phyloP scores from a whole-genome alignment of 2,888 invertebrate species.

The Lamellibrachia satsuma region DNA sequence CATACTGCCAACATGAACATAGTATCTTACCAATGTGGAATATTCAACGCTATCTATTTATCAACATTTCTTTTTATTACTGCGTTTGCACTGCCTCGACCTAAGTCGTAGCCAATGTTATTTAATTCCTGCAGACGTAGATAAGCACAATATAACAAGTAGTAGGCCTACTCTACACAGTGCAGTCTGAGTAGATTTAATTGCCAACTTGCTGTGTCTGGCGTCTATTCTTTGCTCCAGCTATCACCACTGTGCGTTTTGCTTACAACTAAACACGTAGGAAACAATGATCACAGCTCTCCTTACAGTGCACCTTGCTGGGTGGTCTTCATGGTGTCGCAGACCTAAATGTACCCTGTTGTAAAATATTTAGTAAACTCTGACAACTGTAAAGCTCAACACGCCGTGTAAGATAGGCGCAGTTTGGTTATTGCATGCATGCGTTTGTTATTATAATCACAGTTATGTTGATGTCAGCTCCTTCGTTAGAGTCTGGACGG shows the following conservation, averaged over 20 bases:
- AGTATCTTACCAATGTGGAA: background rate
- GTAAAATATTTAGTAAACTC: too few species aligned
- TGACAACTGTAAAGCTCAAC: background rate
- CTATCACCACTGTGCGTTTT: background rate
- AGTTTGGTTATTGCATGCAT: background rate
- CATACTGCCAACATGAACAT: background rate
- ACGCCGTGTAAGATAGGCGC: background rate
- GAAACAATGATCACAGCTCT: background rate
- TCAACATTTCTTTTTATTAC: background rate
- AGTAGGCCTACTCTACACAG: background rate
- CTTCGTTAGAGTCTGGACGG: background rate
- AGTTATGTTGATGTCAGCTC: background rate
- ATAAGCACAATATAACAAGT: background rate
- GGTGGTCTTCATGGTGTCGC: background rate
- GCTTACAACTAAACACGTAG: background rate
- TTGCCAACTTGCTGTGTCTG: too few species aligned
- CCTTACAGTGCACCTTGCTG: background rate
- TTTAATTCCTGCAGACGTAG: background rate
- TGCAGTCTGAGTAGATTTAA: background rate
- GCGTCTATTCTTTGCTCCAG: too few species aligned
- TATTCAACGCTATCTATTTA: background rate
- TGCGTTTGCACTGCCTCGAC: too few species aligned
- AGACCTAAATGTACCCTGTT: background rate
- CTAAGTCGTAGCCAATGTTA: background rate
- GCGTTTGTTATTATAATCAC: background rate